Conservation (phyloP, 2,888 invertebrate species). For the Seira musarum region DNA sequence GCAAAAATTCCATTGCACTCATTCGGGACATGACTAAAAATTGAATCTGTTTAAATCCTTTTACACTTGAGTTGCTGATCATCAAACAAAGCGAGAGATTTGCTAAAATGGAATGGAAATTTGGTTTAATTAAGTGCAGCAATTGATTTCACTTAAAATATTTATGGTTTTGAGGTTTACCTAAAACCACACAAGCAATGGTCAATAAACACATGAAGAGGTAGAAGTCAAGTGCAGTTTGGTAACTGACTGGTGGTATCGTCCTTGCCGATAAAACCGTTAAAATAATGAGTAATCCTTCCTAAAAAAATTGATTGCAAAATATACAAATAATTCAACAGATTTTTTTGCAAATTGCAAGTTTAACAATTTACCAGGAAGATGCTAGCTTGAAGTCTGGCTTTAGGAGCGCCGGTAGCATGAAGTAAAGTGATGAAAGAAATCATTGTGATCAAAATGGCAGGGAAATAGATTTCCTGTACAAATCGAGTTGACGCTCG, state of each 20-base stretch:
- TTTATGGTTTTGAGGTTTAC: not conserved
- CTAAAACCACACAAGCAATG: constrained; percentile 29
- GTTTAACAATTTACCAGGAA: constrained; percentile 27
- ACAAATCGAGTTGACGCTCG: constrained; percentile 43
- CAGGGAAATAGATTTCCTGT: constrained; percentile 55
- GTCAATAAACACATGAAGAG: constrained; percentile 32
- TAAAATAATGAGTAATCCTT: constrained; percentile 45
- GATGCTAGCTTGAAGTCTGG: constrained; percentile 38
- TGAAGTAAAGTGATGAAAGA: constrained; percentile 46
- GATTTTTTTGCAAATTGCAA: not conserved
- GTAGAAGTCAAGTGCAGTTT: constrained; percentile 59
- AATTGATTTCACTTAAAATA: not conserved
- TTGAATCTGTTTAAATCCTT: not conserved
- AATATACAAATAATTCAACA: not conserved
- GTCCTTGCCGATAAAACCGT: constrained; percentile 32
- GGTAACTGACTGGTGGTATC: constrained; percentile 58
- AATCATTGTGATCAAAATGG: constrained; percentile 35
- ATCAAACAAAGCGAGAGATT: constrained; percentile 35
- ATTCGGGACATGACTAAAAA: too few relatives aligned
- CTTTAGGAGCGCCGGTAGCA: constrained; percentile 24
- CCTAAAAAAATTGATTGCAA: constrained; percentile 28
- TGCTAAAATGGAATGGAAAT: too few relatives aligned
- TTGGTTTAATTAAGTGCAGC: too few relatives aligned
- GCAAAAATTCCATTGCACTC: too few relatives aligned
- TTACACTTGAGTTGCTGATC: constrained; percentile 26